Percentiles rank a stretch among this genome's conserved stretches.
Evolutionary conservation across 2,797 vertebrate genomes (phyloP).

Genomic region (Chanos chanos): DNA sequence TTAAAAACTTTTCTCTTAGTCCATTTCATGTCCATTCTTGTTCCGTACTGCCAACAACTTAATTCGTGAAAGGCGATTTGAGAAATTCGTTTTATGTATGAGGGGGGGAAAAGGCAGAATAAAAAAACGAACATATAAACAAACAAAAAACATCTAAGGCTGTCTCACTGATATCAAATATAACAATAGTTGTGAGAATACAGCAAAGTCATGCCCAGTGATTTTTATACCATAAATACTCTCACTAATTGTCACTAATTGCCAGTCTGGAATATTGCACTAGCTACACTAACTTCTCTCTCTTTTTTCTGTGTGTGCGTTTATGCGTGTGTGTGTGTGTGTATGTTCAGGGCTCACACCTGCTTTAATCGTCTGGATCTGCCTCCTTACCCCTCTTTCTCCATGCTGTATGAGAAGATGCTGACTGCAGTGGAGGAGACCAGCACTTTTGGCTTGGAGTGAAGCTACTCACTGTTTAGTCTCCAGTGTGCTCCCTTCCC

Average conservation of each 20-base stretch:
- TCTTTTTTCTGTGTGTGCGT: neutral
- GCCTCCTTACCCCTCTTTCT: constrained; percentile 94
- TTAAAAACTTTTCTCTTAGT: no score
- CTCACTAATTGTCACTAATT: neutral
- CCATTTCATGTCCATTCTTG: no score
- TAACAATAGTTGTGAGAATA: no score
- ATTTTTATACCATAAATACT: neutral
- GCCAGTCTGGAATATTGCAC: neutral
- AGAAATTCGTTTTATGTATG: no score
- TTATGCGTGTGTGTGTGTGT: constrained; percentile 9
- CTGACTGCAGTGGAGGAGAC: constrained; percentile 96
- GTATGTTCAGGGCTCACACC: constrained; percentile 84
- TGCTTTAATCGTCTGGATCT: constrained; percentile 98
- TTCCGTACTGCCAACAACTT: no score
- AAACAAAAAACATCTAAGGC: no score
- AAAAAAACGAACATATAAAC: no score
- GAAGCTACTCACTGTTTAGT: constrained; percentile 35
- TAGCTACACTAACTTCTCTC: neutral
- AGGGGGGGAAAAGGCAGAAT: no score
- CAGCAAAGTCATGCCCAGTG: no score
- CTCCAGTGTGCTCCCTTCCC: neutral
- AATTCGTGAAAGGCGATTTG: no score
- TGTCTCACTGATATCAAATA: no score
- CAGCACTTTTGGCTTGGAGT: constrained; percentile 96
- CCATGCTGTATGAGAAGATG: constrained; percentile 96